These are phyloP conservation scores for Antennarius maculatus DNA, from an alignment of 2,797 vertebrate genomes.

Conservation along the genomic window DNA sequence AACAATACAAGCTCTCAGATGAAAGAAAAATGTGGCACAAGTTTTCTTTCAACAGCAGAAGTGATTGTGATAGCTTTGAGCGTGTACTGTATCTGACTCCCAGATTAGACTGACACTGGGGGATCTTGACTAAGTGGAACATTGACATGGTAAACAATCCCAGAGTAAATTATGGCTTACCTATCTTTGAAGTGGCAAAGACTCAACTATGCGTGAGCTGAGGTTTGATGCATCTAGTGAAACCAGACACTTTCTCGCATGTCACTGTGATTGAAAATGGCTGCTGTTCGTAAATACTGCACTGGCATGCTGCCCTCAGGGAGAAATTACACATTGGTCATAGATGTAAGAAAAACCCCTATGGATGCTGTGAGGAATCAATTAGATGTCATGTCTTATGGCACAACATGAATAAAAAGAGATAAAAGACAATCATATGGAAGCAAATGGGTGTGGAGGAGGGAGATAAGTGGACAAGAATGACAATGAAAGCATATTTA, in stretches of 20 bases:
- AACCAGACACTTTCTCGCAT: slow-evolving; percentile 63
- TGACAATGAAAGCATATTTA: slow-evolving; percentile 41
- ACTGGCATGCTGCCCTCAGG: slow-evolving; percentile 30
- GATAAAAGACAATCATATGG: slow-evolving; percentile 8
- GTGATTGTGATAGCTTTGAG: slow-evolving; percentile 11
- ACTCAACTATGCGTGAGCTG: slow-evolving; percentile 22
- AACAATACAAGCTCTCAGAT: slow-evolving; percentile 7
- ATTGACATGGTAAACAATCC: slow-evolving; percentile 46
- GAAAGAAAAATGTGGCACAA: slow-evolving; percentile 34
- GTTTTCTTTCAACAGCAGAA: slow-evolving; percentile 15
- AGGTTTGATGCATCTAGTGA: slow-evolving; percentile 59
- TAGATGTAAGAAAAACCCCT: slow-evolving; percentile 57
- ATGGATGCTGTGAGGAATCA: slow-evolving; percentile 31
- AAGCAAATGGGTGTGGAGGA: slow-evolving; percentile 24
- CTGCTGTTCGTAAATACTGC: slow-evolving; percentile 55
- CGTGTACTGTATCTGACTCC: slow-evolving; percentile 9
- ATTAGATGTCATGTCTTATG: slow-evolving; percentile 5
- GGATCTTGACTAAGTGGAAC: slow-evolving; percentile 31
- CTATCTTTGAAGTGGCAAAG: slow-evolving; percentile 34
- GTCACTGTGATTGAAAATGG: slow-evolving; percentile 53
- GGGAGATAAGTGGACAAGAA: slow-evolving; percentile 37
- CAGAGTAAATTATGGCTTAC: slow-evolving; percentile 25
- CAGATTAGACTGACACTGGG: slow-evolving; percentile 36
- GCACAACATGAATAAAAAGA: slow-evolving; percentile 24
- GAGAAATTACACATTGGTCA: slow-evolving; percentile 61